Percentiles rank a stretch among this genome's conserved stretches.
Evolutionary conservation across 1,140 invertebrate genomes (phyloP).

Genomic region (Apis laboriosa): DNA sequence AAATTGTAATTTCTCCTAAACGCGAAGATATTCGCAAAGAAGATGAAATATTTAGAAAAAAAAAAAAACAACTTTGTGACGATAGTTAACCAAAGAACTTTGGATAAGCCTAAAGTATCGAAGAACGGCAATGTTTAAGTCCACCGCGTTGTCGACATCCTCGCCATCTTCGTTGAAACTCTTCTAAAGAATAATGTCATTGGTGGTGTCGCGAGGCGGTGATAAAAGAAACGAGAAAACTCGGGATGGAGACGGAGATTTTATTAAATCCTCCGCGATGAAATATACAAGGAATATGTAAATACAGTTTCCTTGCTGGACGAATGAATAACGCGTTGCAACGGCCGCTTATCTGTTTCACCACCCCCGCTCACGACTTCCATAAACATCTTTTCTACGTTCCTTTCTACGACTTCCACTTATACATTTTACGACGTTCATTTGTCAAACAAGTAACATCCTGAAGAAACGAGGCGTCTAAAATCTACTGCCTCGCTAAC

Average conservation of each 20-base stretch:
- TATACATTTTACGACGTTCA: neutral
- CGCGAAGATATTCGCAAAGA: accelerated
- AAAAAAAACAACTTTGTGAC: too few species aligned
- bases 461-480: neutral
- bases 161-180: neutral
- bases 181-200: neutral
- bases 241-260: neutral
- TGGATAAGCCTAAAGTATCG: neutral
- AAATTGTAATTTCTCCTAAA: too few species aligned
- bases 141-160: neutral
- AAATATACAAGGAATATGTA: slow-evolving; percentile 25
- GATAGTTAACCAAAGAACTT: neutral
- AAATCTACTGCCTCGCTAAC: neutral
- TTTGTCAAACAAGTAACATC: neutral
- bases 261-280: slow-evolving; percentile 24
- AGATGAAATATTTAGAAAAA: too few species aligned
- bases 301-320: neutral
- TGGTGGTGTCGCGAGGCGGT: neutral
- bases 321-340: slow-evolving; percentile 3
- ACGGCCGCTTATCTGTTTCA: neutral
- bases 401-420: neutral
- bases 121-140: neutral
- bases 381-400: slow-evolving; percentile 4
- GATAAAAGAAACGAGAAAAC: neutral
- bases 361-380: neutral